Percentiles rank a stretch among this genome's conserved stretches.
Evolutionary conservation across 2,888 invertebrate species (phyloP).

Genomic region (Chelonus formosanus): DNA sequence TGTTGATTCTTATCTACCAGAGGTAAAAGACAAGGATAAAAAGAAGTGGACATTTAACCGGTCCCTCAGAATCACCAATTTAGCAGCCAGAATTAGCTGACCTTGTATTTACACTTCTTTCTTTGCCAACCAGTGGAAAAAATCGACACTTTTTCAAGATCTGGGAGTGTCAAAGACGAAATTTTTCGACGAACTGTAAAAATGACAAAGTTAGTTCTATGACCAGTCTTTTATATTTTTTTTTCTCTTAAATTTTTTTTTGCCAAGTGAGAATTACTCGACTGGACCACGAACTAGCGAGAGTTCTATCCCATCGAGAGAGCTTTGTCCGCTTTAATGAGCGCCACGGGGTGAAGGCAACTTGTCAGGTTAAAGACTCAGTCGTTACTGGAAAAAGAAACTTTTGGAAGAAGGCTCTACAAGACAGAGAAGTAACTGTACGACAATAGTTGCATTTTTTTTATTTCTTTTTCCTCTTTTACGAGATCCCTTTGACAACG

Average conservation of each 20-base stretch:
- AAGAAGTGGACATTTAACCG: slow-evolving; percentile 21
- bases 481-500: background rate
- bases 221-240: background rate
- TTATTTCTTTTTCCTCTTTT: background rate
- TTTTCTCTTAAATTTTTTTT: slow-evolving; percentile 23
- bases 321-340: slow-evolving; percentile 52
- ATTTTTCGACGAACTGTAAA: slow-evolving; percentile 24
- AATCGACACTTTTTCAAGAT: slow-evolving; percentile 19
- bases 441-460: slow-evolving; percentile 12
- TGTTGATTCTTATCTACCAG: slow-evolving; percentile 23
- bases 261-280: slow-evolving; percentile 34
- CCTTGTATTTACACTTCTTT: slow-evolving; percentile 11
- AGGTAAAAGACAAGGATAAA: slow-evolving; percentile 24
- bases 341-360: slow-evolving; percentile 36
- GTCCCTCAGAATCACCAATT: slow-evolving; percentile 28
- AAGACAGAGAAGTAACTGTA: slow-evolving; percentile 10
- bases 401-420: slow-evolving; percentile 41
- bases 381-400: slow-evolving; percentile 48
- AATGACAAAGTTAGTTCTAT: slow-evolving; percentile 38
- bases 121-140: slow-evolving; percentile 3
- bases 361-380: slow-evolving; percentile 42
- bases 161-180: slow-evolving; percentile 9
- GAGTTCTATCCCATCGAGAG: slow-evolving; percentile 42
- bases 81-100: slow-evolving; percentile 26
- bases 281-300: slow-evolving; percentile 33